Evolutionary conservation across 2,797 vertebrate species (phyloP).

Genomic region (Falco columbarius): DNA sequence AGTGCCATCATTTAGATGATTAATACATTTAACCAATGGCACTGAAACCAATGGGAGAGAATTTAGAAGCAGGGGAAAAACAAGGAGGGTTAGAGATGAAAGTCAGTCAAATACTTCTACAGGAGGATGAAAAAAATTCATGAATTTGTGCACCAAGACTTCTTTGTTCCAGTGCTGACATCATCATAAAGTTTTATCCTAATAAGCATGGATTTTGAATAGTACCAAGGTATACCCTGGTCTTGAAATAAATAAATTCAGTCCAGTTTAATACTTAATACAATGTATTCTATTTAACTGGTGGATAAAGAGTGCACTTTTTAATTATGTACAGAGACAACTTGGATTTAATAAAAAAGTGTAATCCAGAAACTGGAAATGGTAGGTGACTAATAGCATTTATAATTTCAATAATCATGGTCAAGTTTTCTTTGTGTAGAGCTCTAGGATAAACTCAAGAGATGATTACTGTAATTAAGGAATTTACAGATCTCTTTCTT

Average conservation of each 20-base stretch:
- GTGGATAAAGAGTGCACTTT: conserved; percentile 2
- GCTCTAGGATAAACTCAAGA: conserved; percentile 42
- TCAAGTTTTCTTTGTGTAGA: conserved; percentile 46
- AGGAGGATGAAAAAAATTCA: background rate
- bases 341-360: conserved; percentile 26
- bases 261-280: conserved; percentile 13
- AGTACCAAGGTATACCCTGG: background rate
- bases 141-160: background rate
- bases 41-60: background rate
- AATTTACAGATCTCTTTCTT: conserved; percentile 39
- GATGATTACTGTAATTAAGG: conserved; percentile 42
- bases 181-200: background rate
- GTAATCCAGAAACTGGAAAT: conserved; percentile 26
- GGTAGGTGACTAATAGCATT: background rate
- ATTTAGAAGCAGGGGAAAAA: background rate
- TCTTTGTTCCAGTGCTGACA: background rate
- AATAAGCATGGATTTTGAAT: background rate
- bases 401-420: conserved; percentile 5
- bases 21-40: background rate
- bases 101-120: background rate
- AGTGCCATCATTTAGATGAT: background rate
- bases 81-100: background rate
- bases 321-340: background rate
- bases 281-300: conserved; percentile 5
- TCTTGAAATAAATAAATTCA: conserved; percentile 43